These are phyloP conservation scores for Otolemur crassicaudatus DNA, from an alignment of 2,797 vertebrate species.

Conservation along the genomic window DNA sequence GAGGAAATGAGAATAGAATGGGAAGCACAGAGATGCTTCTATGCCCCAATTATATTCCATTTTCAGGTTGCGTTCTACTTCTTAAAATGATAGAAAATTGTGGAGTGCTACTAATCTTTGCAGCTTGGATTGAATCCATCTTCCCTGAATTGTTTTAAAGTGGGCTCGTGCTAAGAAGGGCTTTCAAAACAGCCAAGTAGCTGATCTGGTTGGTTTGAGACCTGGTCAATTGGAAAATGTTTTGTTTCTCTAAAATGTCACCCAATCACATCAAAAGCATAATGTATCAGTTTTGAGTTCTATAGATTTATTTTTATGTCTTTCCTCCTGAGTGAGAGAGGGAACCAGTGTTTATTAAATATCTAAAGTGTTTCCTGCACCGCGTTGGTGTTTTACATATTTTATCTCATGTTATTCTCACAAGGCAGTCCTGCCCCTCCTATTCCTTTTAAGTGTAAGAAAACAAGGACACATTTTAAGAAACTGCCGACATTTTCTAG, in stretches of 20 bases:
- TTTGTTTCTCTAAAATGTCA: slow-evolving; percentile 25
- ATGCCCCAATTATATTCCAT: slow-evolving; percentile 74
- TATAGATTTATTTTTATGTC: not conserved
- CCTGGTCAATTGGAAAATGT: slow-evolving; percentile 39
- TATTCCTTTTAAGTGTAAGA: not conserved
- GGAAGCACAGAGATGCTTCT: slow-evolving; percentile 78
- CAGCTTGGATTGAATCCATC: slow-evolving; percentile 40
- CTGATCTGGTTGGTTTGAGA: slow-evolving; percentile 10
- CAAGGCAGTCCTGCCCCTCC: not conserved
- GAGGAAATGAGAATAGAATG: slow-evolving; percentile 77
- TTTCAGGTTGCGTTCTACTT: slow-evolving; percentile 69
- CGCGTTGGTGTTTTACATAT: not conserved
- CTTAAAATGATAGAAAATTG: slow-evolving; percentile 70
- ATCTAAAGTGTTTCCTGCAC: not conserved
- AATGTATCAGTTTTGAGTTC: not conserved
- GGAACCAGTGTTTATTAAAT: not conserved
- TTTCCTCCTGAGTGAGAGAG: not conserved
- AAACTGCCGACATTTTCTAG: not conserved
- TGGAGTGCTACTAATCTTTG: slow-evolving; percentile 53
- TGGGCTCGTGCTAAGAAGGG: not conserved
- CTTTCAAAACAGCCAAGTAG: slow-evolving; percentile 47
- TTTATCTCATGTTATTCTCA: not conserved
- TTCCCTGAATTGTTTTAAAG: slow-evolving; percentile 69
- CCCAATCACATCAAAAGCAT: not conserved
- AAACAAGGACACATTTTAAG: not conserved